Base-by-base conservation (phyloP, 1,140 invertebrate species). In the Drosophila simulans region DNA sequence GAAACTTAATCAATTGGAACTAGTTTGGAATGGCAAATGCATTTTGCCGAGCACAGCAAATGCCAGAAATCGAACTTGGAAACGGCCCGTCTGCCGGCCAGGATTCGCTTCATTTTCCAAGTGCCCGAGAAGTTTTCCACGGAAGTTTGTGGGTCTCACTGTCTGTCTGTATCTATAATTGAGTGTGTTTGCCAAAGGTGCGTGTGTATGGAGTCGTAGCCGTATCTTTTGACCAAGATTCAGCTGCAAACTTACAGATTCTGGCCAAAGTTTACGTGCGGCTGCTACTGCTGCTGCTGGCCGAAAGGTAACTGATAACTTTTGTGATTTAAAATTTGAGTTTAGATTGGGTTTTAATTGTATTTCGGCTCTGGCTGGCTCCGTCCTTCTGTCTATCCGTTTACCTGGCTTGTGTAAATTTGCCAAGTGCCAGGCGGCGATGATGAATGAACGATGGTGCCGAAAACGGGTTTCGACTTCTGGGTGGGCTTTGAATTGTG, bases 1-100 rank as follows among this genome's bases (percentile, higher is more conserved):
- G 79, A 77, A 86, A 88, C 83, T 88, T 88, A 88, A 88, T 88
- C 83, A 88, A 88, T 88, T 88, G 83, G 77, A 86, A 86, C 83
- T 73, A 76, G 83, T 79, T 82, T 79, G 71, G 83, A 88, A 86
- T 82, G 64, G 83, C 70, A 88, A 86, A 82, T 88, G 83, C 83
- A 78, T 69, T 88, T 75, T 64, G 72, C 66, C 68, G 60, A 80
- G 63, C 81, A 69, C 81, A 86, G 83, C 77, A 85, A 75, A 70
- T 72, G 75, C 62, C 82, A 76, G 70, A 53, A 80, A 65, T 74
- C 45, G 40, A 54, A 51, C 35, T 45, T 45, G 53, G 11, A 51
- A 54, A 13, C 42, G 40, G 48, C 43, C 12, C 25, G 40, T 31
- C 78, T 56, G 70, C 63, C 25, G 58, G 58, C 20, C 55, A 51